A percentile compares a stretch with the other conserved stretches of the same genome.
phyloP scores from a whole-genome alignment of 2,888 invertebrate species.

The Hemicrepidius hirtus region DNA sequence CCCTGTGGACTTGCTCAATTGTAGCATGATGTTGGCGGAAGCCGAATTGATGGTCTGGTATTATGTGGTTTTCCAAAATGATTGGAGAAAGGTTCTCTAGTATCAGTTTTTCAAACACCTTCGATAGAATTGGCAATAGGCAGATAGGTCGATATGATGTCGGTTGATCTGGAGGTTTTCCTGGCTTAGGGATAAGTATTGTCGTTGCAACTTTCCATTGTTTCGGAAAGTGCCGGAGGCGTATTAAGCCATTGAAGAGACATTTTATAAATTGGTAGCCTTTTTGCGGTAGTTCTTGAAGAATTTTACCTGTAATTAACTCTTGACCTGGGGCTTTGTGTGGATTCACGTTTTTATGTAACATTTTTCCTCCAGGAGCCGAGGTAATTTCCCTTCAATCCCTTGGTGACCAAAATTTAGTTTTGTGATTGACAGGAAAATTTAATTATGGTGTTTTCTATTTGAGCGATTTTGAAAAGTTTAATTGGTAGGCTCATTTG shows the following conservation, averaged over 20 bases:
- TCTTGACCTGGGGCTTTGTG: constrained; percentile 43
- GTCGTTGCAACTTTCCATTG: constrained; percentile 12
- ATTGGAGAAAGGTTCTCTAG: constrained; percentile 14
- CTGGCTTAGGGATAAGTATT: constrained; percentile 17
- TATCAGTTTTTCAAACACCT: constrained; percentile 16
- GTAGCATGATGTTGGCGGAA: neutral
- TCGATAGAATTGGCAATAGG: constrained; percentile 17
- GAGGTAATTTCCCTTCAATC: no score
- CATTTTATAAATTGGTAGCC: constrained; percentile 46
- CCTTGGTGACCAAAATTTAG: no score
- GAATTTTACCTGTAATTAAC: constrained; percentile 54
- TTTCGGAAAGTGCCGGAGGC: constrained; percentile 12
- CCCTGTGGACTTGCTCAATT: no score
- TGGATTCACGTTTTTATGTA: constrained; percentile 35
- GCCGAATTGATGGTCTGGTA: constrained; percentile 17
- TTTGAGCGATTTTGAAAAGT: constrained; percentile 19
- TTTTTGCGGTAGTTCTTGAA: no score
- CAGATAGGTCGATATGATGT: constrained; percentile 31
- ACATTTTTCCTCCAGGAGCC: no score
- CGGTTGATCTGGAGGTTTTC: constrained; percentile 32
- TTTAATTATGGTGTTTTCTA: constrained; percentile 23
- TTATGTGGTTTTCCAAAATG: neutral
- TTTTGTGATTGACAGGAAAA: no score
- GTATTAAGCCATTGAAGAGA: constrained; percentile 20
- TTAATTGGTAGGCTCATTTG: constrained; percentile 40